These are phyloP conservation scores for Cephus nigrinus DNA, from an alignment of 2,888 invertebrate species.

Conservation along the genomic window DNA sequence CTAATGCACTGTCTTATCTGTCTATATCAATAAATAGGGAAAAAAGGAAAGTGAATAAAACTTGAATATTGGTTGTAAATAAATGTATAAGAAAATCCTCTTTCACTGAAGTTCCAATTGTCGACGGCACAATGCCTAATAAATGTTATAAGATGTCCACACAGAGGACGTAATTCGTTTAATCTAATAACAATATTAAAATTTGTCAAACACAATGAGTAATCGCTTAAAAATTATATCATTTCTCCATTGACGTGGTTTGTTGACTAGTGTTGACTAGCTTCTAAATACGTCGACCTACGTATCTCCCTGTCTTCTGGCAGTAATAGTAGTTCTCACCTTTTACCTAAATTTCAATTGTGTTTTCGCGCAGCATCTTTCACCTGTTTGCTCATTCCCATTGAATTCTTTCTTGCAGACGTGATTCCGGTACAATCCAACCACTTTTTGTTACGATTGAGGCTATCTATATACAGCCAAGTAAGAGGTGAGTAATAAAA, in stretches of 20 bases:
- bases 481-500: background rate
- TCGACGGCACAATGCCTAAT: background rate
- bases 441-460: background rate
- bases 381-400: background rate
- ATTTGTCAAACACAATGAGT: slow-evolving; percentile 14
- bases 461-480: background rate
- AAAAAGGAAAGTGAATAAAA: background rate
- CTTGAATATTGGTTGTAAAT: background rate
- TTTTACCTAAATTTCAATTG: background rate
- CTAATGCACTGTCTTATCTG: background rate
- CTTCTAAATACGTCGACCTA: slow-evolving; percentile 12
- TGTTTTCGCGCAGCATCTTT: background rate
- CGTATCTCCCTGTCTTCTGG: slow-evolving; percentile 14
- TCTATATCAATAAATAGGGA: background rate
- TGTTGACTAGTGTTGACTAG: slow-evolving; percentile 13
- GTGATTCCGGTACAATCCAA: background rate
- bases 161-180: background rate
- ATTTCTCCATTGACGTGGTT: slow-evolving; percentile 13
- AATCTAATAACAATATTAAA: slow-evolving; percentile 12
- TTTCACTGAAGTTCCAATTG: background rate
- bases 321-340: slow-evolving; percentile 12
- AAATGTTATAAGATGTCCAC: background rate
- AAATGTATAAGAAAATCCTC: background rate
- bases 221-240: slow-evolving; percentile 13
- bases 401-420: background rate